phyloP scores from a whole-genome alignment of 2,113 vertebrate species.

The Craseonycteris thonglongyai region DNA sequence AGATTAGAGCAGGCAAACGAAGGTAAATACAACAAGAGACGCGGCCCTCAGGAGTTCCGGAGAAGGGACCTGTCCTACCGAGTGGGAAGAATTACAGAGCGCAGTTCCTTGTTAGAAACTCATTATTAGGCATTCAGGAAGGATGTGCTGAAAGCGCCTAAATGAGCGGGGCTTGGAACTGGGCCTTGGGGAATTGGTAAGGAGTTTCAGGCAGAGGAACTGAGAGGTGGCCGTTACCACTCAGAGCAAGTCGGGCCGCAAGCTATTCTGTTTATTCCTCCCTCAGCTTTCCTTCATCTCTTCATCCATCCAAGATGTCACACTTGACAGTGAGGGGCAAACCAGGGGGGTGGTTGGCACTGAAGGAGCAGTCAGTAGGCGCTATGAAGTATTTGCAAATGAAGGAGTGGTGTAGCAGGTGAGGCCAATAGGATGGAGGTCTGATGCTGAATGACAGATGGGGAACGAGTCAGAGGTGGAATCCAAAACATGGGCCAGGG shows the following conservation, averaged over 20 bases:
- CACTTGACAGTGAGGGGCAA: not conserved
- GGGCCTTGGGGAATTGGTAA: not conserved
- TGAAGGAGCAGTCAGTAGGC: not conserved
- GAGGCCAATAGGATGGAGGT: not conserved
- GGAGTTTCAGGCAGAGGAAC: not conserved
- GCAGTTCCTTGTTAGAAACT: not conserved
- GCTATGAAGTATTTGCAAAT: not conserved
- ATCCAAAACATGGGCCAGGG: not conserved
- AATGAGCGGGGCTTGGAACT: not conserved
- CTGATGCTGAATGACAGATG: not conserved
- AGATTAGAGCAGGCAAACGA: not conserved
- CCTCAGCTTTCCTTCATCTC: not conserved
- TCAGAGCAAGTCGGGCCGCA: not conserved
- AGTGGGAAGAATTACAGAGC: not conserved
- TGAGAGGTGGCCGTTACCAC: not conserved
- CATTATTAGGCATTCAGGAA: not conserved
- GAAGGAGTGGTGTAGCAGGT: not conserved
- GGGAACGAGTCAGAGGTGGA: not conserved
- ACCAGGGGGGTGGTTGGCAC: accelerated
- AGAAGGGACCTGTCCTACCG: not conserved
- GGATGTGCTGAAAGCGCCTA: not conserved
- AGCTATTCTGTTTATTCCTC: not conserved
- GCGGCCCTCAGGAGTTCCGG: not conserved
- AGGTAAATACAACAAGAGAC: not conserved
- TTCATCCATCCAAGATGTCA: not conserved